Conservation (phyloP, 1,140 invertebrate species). For the Hirudo medicinalis region DNA sequence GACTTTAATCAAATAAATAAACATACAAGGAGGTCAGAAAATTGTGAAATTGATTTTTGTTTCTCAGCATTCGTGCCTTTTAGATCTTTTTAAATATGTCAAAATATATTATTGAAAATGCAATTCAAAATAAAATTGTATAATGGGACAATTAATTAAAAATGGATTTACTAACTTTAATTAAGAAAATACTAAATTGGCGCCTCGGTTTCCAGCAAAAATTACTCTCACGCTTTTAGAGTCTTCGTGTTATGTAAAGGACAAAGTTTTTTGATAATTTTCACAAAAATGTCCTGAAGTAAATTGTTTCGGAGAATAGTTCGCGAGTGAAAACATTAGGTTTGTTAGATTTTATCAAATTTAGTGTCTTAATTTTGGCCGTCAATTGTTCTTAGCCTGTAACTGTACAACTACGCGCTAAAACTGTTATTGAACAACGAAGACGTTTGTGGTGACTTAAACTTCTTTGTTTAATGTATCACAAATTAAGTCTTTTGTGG, state of each 20-base stretch:
- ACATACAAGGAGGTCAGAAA: too few relatives aligned
- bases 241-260: conserved; percentile 14
- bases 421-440: too few relatives aligned
- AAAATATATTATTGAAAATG: neutral
- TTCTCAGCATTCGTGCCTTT: neutral
- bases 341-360: conserved; percentile 6
- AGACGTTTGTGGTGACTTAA: too few relatives aligned
- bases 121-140: neutral
- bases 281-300: conserved; percentile 1
- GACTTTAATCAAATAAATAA: too few relatives aligned
- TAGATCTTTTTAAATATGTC: neutral
- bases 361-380: neutral
- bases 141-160: neutral
- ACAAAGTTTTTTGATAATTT: conserved; percentile 13
- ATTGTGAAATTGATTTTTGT: too few relatives aligned
- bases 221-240: neutral
- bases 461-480: too few relatives aligned
- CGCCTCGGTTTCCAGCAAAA: too few relatives aligned
- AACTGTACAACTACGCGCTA: too few relatives aligned
- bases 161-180: neutral
- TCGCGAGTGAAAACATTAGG: neutral
- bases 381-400: too few relatives aligned
- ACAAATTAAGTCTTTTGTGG: too few relatives aligned
- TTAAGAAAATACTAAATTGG: neutral
- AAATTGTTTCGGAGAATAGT: conserved; percentile 5